Evolutionary conservation across 2,797 vertebrate species (phyloP), one percentile per base, ranked within the genome.

Genomic region (Characodon lateralis): DNA sequence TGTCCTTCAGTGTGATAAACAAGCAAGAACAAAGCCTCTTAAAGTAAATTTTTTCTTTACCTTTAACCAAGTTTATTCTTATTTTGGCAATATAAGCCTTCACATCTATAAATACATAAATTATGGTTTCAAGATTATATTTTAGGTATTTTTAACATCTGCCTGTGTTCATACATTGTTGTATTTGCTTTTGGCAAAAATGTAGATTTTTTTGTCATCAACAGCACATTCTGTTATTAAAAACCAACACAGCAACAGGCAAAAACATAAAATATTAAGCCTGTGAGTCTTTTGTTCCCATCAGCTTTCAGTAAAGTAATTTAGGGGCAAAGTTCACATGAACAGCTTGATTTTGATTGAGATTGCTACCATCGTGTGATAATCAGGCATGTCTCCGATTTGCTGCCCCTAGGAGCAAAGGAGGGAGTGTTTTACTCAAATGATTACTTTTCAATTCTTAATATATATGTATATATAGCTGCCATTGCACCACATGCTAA

Each of bases 291-390:
- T 65, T 65, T 24, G 39, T 65, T 65, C 63, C 31, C 2, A 9
- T 22, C 6, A 1, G 28, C 59, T 35, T 65, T 39, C 6, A 22
- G 8, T 63, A 63, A 35, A 31, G 6, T 63, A 63, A 14, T 20
- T 65, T 63, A 35, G 16, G 59, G 26, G 1, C 18, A 20, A 18
- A 20, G n/a, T 61, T 77, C 46, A 50, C 55, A 31, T 24, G 48
- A 71, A 81, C 35, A 73, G 53, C 63, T 61, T 77, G 59, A 76
- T 59, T 58, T 24, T 10, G 28, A 20, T 28, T 63, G 16, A 35
- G 53, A 76, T 66, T 71, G 41, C 68, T 71, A 35, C 5, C 20
- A 50, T 50, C 71, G 22, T n/a, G 13, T 75, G 43, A 63, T 35
- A 51, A 51, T 53, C 10, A 20, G 13, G 5, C 35, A 48, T 24